Conservation (phyloP, 2,888 invertebrate species). For the Catocala nupta region DNA sequence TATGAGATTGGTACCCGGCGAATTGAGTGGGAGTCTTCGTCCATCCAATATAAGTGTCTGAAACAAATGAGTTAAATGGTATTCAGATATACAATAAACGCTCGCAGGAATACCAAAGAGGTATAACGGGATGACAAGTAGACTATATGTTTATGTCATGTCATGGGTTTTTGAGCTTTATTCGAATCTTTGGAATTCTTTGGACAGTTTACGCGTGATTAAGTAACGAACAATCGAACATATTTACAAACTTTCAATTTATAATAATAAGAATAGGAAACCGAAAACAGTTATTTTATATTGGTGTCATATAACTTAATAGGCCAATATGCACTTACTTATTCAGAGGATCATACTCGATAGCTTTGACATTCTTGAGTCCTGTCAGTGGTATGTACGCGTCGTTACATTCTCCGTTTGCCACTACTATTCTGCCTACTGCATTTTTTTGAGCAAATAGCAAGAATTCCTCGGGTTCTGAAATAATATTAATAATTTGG, state of each 20-base stretch:
- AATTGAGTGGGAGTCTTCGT: constrained; percentile 92
- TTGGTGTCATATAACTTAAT: no score
- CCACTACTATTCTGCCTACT: constrained; percentile 93
- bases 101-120: no score
- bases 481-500: constrained; percentile 50
- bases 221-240: no score
- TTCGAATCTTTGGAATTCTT: no score
- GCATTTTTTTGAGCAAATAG: constrained; percentile 95
- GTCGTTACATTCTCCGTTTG: constrained; percentile 93
- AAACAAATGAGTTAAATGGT: neutral
- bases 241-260: no score
- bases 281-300: no score
- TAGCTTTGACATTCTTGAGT: constrained; percentile 92
- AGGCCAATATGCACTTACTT: constrained; percentile 61
- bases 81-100: no score
- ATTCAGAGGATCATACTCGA: constrained; percentile 94
- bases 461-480: constrained; percentile 95
- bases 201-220: no score
- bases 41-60: constrained; percentile 90
- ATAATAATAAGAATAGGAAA: no score
- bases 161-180: no score
- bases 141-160: no score
- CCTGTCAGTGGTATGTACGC: constrained; percentile 93
- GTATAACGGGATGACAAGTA: no score
- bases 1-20: constrained; percentile 87